Evolutionary conservation across 2,888 invertebrate genomes (phyloP).

Genomic region (Theodoxus fluviatilis): DNA sequence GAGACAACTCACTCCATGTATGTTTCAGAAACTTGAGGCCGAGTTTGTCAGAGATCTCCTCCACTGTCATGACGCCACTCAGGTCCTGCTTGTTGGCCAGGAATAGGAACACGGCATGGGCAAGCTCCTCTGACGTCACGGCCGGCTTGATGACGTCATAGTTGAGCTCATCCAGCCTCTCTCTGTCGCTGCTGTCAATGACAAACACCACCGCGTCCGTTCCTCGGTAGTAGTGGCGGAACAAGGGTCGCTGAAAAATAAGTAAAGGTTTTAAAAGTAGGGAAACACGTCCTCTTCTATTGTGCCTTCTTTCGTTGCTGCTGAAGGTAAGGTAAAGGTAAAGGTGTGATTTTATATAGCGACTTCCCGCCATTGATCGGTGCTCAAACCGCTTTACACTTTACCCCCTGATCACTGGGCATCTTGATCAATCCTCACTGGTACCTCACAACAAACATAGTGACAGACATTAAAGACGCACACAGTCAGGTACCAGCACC

Average conservation of each 20-base stretch:
- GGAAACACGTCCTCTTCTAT: not conserved
- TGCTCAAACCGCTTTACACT: too few relatives aligned
- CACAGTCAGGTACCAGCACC: too few relatives aligned
- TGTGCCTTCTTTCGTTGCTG: not conserved
- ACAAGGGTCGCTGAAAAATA: conserved; percentile 51
- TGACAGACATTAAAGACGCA: too few relatives aligned
- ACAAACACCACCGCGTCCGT: conserved; percentile 58
- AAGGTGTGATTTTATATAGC: too few relatives aligned
- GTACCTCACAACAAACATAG: too few relatives aligned
- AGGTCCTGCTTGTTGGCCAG: conserved; percentile 56
- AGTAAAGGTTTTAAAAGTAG: too few relatives aligned
- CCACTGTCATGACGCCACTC: conserved; percentile 41
- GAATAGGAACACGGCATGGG: conserved; percentile 49
- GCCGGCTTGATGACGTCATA: conserved; percentile 58
- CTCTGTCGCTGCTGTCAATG: conserved; percentile 52
- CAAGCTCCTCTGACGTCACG: conserved; percentile 48
- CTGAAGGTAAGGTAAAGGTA: too few relatives aligned
- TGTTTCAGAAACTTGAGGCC: conserved; percentile 47
- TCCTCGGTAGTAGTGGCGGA: conserved; percentile 58
- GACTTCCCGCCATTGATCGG: too few relatives aligned
- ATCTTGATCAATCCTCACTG: too few relatives aligned
- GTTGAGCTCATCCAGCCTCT: conserved; percentile 52
- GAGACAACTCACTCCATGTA: conserved; percentile 52
- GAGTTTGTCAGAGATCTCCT: conserved; percentile 47
- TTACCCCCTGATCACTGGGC: too few relatives aligned